Percentiles rank a stretch among this genome's conserved stretches.
phyloP scores from a whole-genome alignment of 2,113 vertebrate genomes.

The Tachycineta bicolor region DNA sequence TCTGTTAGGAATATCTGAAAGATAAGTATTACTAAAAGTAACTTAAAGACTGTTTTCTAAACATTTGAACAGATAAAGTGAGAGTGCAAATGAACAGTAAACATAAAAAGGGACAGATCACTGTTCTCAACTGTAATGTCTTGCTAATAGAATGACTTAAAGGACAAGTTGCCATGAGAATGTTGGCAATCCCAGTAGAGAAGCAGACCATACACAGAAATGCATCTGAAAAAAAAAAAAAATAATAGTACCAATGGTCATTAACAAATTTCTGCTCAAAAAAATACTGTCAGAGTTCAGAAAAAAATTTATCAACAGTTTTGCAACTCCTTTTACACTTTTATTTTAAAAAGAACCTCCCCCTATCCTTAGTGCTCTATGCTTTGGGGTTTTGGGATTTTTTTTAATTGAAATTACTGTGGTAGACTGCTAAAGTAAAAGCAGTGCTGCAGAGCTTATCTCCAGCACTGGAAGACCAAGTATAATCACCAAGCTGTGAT shows the following conservation, averaged over 20 bases:
- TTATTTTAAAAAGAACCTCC: not conserved
- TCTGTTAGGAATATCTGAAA: not conserved
- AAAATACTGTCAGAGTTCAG: not conserved
- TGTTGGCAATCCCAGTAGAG: not conserved
- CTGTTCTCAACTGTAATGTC: not conserved
- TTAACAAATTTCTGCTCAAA: not conserved
- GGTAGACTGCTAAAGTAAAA: not conserved
- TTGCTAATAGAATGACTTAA: not conserved
- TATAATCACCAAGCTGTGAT: not conserved
- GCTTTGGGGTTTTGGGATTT: not conserved
- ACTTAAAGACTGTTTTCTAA: not conserved
- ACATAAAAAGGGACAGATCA: not conserved
- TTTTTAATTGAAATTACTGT: not conserved
- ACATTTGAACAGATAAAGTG: not conserved
- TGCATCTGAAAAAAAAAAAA: not conserved
- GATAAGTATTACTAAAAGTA: not conserved
- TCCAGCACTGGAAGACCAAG: not conserved
- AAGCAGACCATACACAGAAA: not conserved
- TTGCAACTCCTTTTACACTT: not conserved
- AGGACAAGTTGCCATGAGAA: not conserved
- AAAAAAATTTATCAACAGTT: not conserved
- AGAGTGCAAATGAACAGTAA: not conserved
- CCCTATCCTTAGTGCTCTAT: not conserved
- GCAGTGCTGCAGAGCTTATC: not conserved
- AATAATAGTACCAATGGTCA: rapidly evolving